phyloP scores from a whole-genome alignment of 1,140 invertebrate genomes.

The Hermetia illucens region DNA sequence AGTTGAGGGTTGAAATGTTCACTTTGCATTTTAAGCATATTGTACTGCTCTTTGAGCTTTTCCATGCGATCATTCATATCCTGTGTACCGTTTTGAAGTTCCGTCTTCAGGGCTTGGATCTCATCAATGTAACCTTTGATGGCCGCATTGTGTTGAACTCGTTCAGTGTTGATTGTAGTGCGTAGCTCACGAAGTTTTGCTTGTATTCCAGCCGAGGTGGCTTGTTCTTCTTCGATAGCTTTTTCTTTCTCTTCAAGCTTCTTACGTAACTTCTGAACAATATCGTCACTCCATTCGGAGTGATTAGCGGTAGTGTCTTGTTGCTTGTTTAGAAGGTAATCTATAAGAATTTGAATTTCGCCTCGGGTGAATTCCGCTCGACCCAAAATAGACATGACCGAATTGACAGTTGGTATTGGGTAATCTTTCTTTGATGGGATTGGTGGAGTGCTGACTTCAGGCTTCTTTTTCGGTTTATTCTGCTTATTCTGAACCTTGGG shows the following conservation, averaged over 20 bases:
- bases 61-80: constrained; percentile 22
- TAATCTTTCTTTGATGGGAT: neutral
- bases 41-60: constrained; percentile 15
- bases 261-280: constrained; percentile 69
- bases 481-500: constrained; percentile 21
- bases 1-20: no score
- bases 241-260: constrained; percentile 73
- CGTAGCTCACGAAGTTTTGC: constrained; percentile 64
- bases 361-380: constrained; percentile 64
- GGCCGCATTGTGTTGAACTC: constrained; percentile 36
- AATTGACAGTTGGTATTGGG: constrained; percentile 31
- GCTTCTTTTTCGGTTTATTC: constrained; percentile 22
- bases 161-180: constrained; percentile 50
- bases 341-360: constrained; percentile 78
- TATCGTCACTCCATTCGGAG: constrained; percentile 78
- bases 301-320: constrained; percentile 57
- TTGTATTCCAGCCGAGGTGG: constrained; percentile 50
- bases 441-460: neutral
- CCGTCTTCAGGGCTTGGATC: constrained; percentile 20
- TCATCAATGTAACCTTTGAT: constrained; percentile 32
- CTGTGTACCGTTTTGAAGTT: constrained; percentile 17
- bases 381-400: constrained; percentile 57
- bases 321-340: constrained; percentile 74
- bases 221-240: constrained; percentile 52
- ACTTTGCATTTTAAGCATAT: neutral